Percentiles rank a stretch among this genome's conserved stretches.
phyloP scores from a whole-genome alignment of 1,140 invertebrate species.

The Sycobia sp. region DNA sequence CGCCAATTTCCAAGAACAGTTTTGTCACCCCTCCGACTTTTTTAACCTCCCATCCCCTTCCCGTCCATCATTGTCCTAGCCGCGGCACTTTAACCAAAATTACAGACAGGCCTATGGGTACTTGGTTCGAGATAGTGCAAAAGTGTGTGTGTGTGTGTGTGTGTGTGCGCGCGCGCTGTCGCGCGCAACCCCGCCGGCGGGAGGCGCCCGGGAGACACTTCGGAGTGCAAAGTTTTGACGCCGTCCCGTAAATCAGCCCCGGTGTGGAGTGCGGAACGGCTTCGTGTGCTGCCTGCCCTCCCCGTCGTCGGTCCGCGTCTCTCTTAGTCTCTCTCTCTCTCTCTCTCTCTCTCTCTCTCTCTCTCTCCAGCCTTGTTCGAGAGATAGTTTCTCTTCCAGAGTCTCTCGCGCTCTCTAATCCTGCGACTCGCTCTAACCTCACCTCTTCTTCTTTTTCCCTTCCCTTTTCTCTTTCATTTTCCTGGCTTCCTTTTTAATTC shows the following conservation, averaged over 20 bases:
- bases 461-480: neutral
- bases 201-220: slow-evolving; percentile 36
- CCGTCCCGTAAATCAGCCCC: slow-evolving; percentile 57
- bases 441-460: neutral
- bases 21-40: too few relatives aligned
- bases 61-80: too few relatives aligned
- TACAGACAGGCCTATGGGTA: too few relatives aligned
- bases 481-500: too few relatives aligned
- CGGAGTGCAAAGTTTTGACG: slow-evolving; percentile 60
- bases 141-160: slow-evolving; percentile 39
- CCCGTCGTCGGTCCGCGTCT: neutral
- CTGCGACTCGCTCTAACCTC: neutral
- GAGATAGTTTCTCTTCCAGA: too few relatives aligned
- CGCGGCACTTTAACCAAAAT: too few relatives aligned
- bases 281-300: neutral
- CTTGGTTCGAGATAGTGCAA: too few relatives aligned
- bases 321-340: neutral
- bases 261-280: neutral
- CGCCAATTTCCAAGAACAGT: too few relatives aligned
- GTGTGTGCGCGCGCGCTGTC: neutral
- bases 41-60: too few relatives aligned
- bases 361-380: neutral
- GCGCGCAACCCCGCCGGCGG: neutral
- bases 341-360: neutral
- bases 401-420: neutral